These are phyloP conservation scores for Acanthopagrus latus DNA, from an alignment of 2,797 vertebrate species.

Conservation along the genomic window DNA sequence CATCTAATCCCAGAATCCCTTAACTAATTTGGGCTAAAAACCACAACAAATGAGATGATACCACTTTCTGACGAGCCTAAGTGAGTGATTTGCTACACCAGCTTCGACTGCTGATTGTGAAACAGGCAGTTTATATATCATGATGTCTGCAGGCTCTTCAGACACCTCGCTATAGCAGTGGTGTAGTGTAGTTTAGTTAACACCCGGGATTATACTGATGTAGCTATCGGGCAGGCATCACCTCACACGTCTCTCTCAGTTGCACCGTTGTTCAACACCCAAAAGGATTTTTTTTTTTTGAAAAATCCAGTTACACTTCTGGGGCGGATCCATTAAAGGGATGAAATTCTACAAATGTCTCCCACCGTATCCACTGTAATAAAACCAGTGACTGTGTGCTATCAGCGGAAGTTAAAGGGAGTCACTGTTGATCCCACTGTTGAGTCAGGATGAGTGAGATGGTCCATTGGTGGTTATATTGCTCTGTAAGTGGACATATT, in stretches of 20 bases:
- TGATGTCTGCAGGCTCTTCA: constrained; percentile 30
- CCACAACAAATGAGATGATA: constrained; percentile 71
- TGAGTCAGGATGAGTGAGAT: constrained; percentile 48
- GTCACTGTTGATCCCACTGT: constrained; percentile 29
- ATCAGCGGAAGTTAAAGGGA: constrained; percentile 40
- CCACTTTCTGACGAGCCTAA: constrained; percentile 56
- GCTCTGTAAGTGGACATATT: constrained; percentile 53
- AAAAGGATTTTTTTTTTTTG: constrained; percentile 28
- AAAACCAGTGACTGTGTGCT: constrained; percentile 44
- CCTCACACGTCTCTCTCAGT: constrained; percentile 21
- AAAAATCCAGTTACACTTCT: constrained; percentile 11
- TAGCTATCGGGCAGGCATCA: not conserved
- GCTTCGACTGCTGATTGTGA: constrained; percentile 44
- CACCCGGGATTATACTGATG: constrained; percentile 25
- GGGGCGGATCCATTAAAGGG: constrained; percentile 3
- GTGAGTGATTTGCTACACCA: constrained; percentile 56
- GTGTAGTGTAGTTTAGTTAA: not conserved
- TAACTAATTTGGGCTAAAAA: constrained; percentile 69
- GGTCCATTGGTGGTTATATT: constrained; percentile 39
- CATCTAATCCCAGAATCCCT: constrained; percentile 70
- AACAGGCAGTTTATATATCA: constrained; percentile 41
- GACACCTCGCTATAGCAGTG: constrained; percentile 14
- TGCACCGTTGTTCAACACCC: constrained; percentile 21
- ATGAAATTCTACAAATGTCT: constrained; percentile 12
- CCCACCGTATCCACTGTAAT: constrained; percentile 30